These are phyloP conservation scores for Peucedramus taeniatus DNA, from an alignment of 2,113 vertebrate genomes.

Conservation along the genomic window DNA sequence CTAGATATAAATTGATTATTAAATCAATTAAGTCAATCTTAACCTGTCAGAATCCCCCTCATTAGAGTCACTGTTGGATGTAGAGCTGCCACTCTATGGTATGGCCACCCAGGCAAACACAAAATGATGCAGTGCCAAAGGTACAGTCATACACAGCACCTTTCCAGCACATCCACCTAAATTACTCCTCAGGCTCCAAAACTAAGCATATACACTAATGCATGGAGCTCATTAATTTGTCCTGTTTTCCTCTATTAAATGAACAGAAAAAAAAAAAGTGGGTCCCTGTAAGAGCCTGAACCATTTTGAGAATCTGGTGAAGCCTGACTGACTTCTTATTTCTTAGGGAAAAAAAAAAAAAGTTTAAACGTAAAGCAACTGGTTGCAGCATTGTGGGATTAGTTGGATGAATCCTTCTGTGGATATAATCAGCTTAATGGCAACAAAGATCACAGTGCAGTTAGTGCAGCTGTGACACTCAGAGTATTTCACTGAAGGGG, in stretches of 20 bases:
- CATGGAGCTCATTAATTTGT: neutral
- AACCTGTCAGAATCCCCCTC: neutral
- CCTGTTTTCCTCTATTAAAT: neutral
- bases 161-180: neutral
- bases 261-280: neutral
- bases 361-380: slow-evolving; percentile 37
- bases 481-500: neutral
- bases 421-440: slow-evolving; percentile 65
- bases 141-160: neutral
- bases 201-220: neutral
- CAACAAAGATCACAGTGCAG: slow-evolving; percentile 59
- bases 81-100: neutral
- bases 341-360: neutral
- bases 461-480: slow-evolving; percentile 35
- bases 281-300: neutral
- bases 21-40: slow-evolving; percentile 48
- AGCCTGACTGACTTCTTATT: neutral
- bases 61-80: neutral
- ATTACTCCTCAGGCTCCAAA: neutral
- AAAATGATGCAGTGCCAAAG: neutral
- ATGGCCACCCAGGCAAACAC: neutral
- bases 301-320: neutral
- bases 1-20: slow-evolving; percentile 29
- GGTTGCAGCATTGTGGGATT: slow-evolving; percentile 38
- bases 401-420: slow-evolving; percentile 42